Percentiles rank a stretch among this genome's conserved stretches.
phyloP scores from a whole-genome alignment of 2,797 vertebrate species.

The Crotalus adamanteus region DNA sequence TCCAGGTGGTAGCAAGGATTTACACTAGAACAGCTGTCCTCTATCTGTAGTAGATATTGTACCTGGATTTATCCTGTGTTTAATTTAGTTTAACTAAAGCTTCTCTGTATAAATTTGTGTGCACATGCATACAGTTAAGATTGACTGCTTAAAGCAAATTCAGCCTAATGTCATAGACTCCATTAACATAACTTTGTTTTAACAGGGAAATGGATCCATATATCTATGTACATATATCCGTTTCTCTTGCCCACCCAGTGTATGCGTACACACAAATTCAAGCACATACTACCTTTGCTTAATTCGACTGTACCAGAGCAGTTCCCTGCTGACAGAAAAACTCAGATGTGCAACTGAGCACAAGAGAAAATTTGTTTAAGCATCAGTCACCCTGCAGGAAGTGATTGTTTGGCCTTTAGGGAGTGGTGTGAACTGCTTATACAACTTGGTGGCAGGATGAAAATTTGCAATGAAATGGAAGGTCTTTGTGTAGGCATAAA shows the following conservation, averaged over 20 bases:
- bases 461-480: conserved; percentile 33
- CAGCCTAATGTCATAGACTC: neutral
- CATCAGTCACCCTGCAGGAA: conserved; percentile 5
- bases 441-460: conserved; percentile 35
- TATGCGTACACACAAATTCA: neutral
- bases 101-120: neutral
- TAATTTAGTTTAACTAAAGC: neutral
- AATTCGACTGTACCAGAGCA: neutral
- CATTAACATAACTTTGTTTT: neutral
- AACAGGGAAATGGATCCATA: neutral
- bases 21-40: neutral
- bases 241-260: neutral
- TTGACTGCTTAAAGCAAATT: neutral
- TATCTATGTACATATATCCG: neutral
- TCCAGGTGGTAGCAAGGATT: neutral
- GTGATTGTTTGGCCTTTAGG: conserved; percentile 13
- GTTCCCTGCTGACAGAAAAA: neutral
- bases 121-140: neutral
- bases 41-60: neutral
- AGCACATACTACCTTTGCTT: neutral
- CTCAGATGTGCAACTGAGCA: conserved; percentile 12
- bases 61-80: neutral
- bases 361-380: conserved; percentile 30
- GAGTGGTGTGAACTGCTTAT: conserved; percentile 46
- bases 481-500: conserved; percentile 47